Evolutionary conservation across 1,140 invertebrate species (phyloP).

Genomic region (roundworm (Caenorhabditis elegans)): WBcel235 BX284603.4:6733501-6734000

Average conservation of each 20-base stretch:
- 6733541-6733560: constrained; percentile 46
- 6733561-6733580: constrained; percentile 46
- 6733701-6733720: constrained; percentile 28
- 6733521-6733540: constrained; percentile 43
- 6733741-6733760: neutral
- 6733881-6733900: neutral
- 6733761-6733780: neutral
- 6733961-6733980: too few species aligned
- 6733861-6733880: neutral
- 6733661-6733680: constrained; percentile 37
- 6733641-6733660: constrained; percentile 41
- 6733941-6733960: too few species aligned
- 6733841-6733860: neutral
- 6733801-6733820: neutral
- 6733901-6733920: constrained; percentile 7
- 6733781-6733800: neutral
- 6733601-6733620: too few species aligned
- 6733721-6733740: constrained; percentile 8
- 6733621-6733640: neutral
- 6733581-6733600: constrained; percentile 29
- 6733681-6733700: constrained; percentile 41
- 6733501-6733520: constrained; percentile 33
- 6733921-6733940: neutral
- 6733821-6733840: constrained; percentile 6
- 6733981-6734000: too few species aligned